phyloP scores from a whole-genome alignment of 2,797 vertebrate genomes.

The Nothura maculosa region DNA sequence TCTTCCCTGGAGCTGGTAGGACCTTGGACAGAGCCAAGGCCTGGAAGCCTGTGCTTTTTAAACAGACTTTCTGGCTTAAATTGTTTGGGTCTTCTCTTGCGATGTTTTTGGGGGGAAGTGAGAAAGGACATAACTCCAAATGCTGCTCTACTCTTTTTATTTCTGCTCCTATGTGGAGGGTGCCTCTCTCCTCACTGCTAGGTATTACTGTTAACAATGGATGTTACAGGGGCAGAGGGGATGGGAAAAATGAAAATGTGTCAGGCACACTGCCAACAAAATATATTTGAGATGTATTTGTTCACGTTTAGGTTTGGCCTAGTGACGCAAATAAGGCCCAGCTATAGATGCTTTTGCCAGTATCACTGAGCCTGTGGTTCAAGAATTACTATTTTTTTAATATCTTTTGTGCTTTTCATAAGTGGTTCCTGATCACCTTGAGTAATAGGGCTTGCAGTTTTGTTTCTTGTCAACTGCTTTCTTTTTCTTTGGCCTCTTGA shows the following conservation, averaged over 20 bases:
- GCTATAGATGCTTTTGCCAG: fast-evolving
- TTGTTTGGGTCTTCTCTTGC: fast-evolving
- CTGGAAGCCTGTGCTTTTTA: fast-evolving
- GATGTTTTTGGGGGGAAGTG: background rate
- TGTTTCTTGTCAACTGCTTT: background rate
- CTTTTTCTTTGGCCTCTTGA: background rate
- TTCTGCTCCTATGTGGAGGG: background rate
- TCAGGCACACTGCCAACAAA: background rate
- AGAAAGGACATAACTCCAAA: background rate
- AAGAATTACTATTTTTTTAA: fast-evolving
- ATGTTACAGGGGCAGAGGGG: fast-evolving
- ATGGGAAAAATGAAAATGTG: background rate
- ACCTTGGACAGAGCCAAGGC: background rate
- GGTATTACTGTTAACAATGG: background rate
- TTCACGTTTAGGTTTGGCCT: fast-evolving
- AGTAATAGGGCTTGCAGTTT: background rate
- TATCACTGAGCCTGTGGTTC: background rate
- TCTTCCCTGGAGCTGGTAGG: fast-evolving
- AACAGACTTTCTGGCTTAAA: fast-evolving
- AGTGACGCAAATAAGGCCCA: background rate
- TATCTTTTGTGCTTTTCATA: too few relatives aligned
- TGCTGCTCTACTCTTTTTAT: too few relatives aligned
- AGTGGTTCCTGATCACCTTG: fast-evolving
- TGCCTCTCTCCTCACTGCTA: too few relatives aligned
- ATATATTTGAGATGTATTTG: background rate